A percentile compares a stretch with the other conserved stretches of the same genome.
Evolutionary conservation across 35 echinoderm and acorn worm species (phyloP).

Genomic region (Nesometra sesokonis): DNA sequence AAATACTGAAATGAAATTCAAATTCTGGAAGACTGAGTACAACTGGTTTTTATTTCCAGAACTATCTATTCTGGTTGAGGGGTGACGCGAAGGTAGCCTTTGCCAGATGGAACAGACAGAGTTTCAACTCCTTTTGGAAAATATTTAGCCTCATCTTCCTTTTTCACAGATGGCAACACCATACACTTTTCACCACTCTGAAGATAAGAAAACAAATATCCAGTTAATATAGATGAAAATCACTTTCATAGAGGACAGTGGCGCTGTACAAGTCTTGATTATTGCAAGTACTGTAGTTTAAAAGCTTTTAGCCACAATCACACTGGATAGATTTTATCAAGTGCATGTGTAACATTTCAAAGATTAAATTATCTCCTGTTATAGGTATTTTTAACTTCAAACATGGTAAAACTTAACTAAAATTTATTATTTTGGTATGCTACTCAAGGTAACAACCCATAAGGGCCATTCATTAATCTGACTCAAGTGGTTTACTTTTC

Average conservation of each 20-base stretch:
- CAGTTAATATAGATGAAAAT: not conserved
- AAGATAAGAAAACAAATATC: constrained; percentile 1
- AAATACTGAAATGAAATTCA: no score
- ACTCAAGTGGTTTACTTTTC: no score
- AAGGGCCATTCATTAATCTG: no score
- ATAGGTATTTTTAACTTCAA: no score
- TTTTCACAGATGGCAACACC: constrained; percentile 58
- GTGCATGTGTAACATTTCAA: no score
- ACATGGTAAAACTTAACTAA: no score
- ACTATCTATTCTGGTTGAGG: constrained; percentile 54
- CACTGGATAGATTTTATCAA: no score
- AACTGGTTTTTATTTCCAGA: no score
- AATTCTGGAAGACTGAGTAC: no score
- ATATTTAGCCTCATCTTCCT: constrained; percentile 48
- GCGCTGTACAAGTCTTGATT: not conserved
- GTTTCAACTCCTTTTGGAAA: constrained; percentile 71
- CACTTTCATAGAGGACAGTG: not conserved
- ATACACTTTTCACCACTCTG: constrained; percentile 69
- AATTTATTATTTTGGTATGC: no score
- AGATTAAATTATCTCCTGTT: no score
- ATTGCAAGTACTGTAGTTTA: not conserved
- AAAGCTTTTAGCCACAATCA: not conserved
- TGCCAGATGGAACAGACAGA: constrained; percentile 46
- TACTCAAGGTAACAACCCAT: no score
- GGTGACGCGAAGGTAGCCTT: constrained; percentile 65